Percentiles rank a stretch among this genome's conserved stretches.
Evolutionary conservation across 1,140 invertebrate species (phyloP).

Genomic region (Melanaphis sacchari): DNA sequence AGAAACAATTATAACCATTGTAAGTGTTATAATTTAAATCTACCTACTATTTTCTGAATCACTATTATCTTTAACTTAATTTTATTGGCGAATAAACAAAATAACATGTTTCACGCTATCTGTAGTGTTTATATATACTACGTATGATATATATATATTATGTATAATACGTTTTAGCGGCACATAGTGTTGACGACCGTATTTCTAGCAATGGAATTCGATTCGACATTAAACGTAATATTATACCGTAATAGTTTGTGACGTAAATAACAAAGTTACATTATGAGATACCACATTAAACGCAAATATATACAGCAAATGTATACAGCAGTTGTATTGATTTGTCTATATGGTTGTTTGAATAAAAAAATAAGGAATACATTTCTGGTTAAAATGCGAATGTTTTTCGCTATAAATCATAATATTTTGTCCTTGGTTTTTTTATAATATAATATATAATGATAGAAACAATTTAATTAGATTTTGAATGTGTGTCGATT

Average conservation of each 20-base stretch:
- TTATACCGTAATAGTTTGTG: conserved; percentile 4
- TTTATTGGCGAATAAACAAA: neutral
- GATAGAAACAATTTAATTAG: neutral
- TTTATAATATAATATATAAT: neutral
- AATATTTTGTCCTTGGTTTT: neutral
- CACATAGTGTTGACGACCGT: neutral
- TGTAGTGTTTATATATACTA: neutral
- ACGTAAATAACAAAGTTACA: conserved; percentile 11
- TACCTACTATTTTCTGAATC: neutral
- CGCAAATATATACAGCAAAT: neutral
- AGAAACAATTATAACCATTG: neutral
- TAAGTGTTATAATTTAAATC: neutral
- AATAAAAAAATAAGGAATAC: neutral
- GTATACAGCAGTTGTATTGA: neutral
- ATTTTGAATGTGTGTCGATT: neutral
- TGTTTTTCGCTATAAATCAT: neutral
- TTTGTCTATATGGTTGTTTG: neutral
- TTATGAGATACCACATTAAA: conserved; percentile 4
- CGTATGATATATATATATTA: neutral
- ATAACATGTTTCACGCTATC: neutral
- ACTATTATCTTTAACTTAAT: neutral
- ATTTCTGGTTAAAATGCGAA: neutral
- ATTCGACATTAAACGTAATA: neutral
- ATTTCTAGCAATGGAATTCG: neutral
- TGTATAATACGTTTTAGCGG: neutral